Evolutionary conservation across 2,797 vertebrate genomes (phyloP).

Genomic region (Micromesistius poutassou): DNA sequence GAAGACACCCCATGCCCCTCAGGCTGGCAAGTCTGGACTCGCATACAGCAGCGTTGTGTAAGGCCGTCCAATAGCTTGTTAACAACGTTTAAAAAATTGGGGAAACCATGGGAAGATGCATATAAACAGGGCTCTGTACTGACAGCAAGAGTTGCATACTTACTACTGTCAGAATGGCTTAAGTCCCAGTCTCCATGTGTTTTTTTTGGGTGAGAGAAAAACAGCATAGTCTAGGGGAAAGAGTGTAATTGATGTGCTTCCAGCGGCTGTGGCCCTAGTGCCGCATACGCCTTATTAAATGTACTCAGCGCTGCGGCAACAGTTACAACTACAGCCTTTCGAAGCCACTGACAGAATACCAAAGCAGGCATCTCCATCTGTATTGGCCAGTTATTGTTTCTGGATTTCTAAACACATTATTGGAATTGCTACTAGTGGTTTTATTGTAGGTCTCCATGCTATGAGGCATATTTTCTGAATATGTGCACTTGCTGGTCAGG

Average conservation of each 20-base stretch:
- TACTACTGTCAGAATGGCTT: not conserved
- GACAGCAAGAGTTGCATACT: not conserved
- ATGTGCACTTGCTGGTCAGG: not conserved
- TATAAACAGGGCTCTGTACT: not conserved
- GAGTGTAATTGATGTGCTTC: conserved; percentile 25
- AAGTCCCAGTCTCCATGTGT: not conserved
- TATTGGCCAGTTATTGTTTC: not conserved
- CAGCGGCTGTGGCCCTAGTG: not conserved
- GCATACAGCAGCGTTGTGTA: not conserved
- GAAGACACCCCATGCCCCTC: not conserved
- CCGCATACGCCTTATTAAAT: not conserved
- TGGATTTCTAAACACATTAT: not conserved
- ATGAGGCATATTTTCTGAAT: not conserved
- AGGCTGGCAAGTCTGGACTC: not conserved
- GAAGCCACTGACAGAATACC: not conserved
- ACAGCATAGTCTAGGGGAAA: not conserved
- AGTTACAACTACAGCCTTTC: not conserved
- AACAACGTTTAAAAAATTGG: not conserved
- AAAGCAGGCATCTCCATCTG: not conserved
- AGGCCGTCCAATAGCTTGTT: not conserved
- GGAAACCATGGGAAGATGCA: not conserved
- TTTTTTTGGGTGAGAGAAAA: not conserved
- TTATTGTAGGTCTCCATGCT: not conserved
- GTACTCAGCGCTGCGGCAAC: not conserved
- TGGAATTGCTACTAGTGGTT: not conserved